Evolutionary conservation across 2,113 vertebrate genomes (phyloP), one percentile per base, ranked within the genome.

Genomic region (Nannospalax galili): DNA sequence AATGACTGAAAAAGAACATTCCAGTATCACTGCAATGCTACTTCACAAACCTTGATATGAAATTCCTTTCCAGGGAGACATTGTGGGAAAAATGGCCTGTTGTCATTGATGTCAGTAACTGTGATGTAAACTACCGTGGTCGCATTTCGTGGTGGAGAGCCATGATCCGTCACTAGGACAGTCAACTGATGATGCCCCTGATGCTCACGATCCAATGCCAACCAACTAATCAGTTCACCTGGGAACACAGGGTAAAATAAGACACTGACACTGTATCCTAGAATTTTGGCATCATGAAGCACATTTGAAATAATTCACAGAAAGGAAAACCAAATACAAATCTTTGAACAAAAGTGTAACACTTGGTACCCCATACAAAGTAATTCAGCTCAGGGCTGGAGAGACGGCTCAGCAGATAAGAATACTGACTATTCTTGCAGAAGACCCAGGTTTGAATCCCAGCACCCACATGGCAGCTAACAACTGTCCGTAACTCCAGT

Each of bases 191-290:
- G 99, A 80, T 99, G 98, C 17, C 94, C 95, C 77, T 98, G 98
- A 58, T 98, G 98, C 92, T 99, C 99, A 0, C 96, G 98, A 92
- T 99, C 99, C 92, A 99, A 88, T 0, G 99, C 99, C 84, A 98
- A 98, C 98, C 99, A 99, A 95, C 98, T 99, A 91, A 99, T 98
- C 60, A 99, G 98, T 97, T 99, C 99, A 70, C 99, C 99, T 99
- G 97, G 1, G 7, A 88, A 84, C 40, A 58, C 69, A n/a, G 60
- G 56, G 90, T 0, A 28, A 74, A 67, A 48, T 16, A 85, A 45
- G 4, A 35, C 17, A 91, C 4, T 52, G 37, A 17, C 10, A 15
- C 20, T 58, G 24, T 2, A 32, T 6, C 2, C 10, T 20, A 20
- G 0, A 15, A 30, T 17, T 2, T 5, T 2, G 40, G 2, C 0